Base-by-base conservation (phyloP, 2,113 vertebrate species). In the Lates calcarifer region DNA sequence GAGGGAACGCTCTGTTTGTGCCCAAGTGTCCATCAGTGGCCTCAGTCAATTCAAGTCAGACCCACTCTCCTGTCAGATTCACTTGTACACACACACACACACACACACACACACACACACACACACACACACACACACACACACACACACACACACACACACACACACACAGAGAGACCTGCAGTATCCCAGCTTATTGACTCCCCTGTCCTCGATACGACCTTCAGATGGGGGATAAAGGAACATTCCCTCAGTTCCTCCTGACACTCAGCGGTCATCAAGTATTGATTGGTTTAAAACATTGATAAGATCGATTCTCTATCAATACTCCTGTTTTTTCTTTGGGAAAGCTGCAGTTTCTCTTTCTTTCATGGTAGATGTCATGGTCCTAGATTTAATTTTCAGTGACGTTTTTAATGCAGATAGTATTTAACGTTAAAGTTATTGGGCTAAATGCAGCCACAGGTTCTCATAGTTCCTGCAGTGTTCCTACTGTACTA, bases 211-310 rank as follows among this genome's bases (percentile, higher is more conserved):
- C 76, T 85, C 57, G 1, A 57, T 60, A 35, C n/a, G 47, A 85
- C 83, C 71, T 88, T 88, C 62, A 85, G 33, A 61, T 24, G 43
- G 35, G 3, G 28, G 65, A 47, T 62, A 43, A 71, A 81, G 69
- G 49, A 39, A 22, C 33, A 51, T 45, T 64, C 6, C 12, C 17
- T n/a, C 22, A 45, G 13, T 56, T 41, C 26, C 5, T 57, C 13
- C 20, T 17, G 53, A 24, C 47, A 15, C 39, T 66, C 41, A n/a
- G 20, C n/a, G 22, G 10, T 49, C 51, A 28, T 66, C 45, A 43
- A 41, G 41, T 29, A 78, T 79, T n/a, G 79, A 78, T 37, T 7
- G 2, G 7, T 41, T 64, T 56, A 10, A 69, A 51, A 33, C 41
- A 77, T 63, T 55, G 57, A 81, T 62, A 39, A n/a, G 7, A 37